Percentiles rank a stretch among this genome's conserved stretches.
These are phyloP conservation scores for Haliclystus octoradiatus DNA, from an alignment of 30 jellyfish, hydroid and myxozoan genomes.

Conservation along the genomic window DNA sequence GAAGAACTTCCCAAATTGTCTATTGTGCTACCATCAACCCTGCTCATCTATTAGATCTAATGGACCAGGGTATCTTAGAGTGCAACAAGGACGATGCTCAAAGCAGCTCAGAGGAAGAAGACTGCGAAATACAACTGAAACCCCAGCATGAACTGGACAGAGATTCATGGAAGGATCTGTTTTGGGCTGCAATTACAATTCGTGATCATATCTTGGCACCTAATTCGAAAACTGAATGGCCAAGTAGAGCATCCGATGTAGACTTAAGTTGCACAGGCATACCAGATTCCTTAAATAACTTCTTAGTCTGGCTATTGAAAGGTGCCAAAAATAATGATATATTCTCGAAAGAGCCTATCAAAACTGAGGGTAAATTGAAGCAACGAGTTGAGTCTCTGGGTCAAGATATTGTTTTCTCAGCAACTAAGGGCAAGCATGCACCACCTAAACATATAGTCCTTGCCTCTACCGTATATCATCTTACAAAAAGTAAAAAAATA, in stretches of 20 bases:
- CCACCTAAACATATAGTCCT: slow-evolving; percentile 18
- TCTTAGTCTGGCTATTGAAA: not conserved
- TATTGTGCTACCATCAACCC: not conserved
- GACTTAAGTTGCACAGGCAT: not conserved
- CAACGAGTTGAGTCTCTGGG: not conserved
- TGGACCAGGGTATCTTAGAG: not conserved
- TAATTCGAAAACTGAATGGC: not conserved
- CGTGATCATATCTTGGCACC: not conserved
- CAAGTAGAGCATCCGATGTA: not conserved
- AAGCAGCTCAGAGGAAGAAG: not conserved
- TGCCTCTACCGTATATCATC: slow-evolving; percentile 15
- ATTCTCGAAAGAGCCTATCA: not conserved
- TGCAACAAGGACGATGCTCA: not conserved
- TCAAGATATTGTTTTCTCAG: not conserved
- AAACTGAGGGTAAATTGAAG: not conserved
- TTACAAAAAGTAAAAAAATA: slow-evolving; percentile 10
- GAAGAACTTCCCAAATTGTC: not conserved
- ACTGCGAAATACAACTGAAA: not conserved
- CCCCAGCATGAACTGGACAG: not conserved
- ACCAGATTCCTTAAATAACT: not conserved
- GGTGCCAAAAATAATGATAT: not conserved
- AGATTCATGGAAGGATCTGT: not conserved
- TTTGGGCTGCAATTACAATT: not conserved
- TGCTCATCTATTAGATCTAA: not conserved
- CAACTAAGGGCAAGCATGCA: slow-evolving; percentile 5